Conservation (phyloP, 2,797 vertebrate species). For the Myripristis jacobus region DNA sequence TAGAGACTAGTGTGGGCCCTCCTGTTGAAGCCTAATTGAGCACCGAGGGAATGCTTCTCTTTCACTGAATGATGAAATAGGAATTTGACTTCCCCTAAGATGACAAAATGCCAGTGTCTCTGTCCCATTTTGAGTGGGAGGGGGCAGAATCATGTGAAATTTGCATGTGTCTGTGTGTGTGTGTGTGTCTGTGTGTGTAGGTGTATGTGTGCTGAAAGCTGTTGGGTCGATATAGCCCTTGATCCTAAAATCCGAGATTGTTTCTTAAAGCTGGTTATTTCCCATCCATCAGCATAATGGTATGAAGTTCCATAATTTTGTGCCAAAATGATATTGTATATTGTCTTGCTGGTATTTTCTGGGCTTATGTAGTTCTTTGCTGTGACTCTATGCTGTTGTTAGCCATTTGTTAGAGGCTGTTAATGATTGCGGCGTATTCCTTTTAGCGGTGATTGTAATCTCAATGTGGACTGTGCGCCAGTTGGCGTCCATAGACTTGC, state of each 20-base stretch:
- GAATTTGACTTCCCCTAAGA: slow-evolving; percentile 58
- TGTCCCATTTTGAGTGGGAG: slow-evolving; percentile 30
- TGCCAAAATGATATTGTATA: no score
- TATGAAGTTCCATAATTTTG: neutral
- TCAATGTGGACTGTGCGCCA: no score
- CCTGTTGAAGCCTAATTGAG: slow-evolving; percentile 68
- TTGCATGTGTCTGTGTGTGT: slow-evolving; percentile 17
- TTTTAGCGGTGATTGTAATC: no score
- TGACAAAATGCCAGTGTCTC: slow-evolving; percentile 34
- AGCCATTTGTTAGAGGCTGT: no score
- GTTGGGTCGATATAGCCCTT: slow-evolving; percentile 66
- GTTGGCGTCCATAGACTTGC: no score
- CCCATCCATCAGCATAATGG: slow-evolving; percentile 59
- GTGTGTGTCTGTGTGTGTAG: slow-evolving; percentile 6
- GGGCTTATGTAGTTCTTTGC: no score
- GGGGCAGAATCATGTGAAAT: slow-evolving; percentile 36
- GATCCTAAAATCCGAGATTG: slow-evolving; percentile 63
- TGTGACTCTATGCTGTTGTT: no score
- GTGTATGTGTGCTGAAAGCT: slow-evolving; percentile 17
- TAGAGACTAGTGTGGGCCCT: slow-evolving; percentile 44
- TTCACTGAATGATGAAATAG: slow-evolving; percentile 64
- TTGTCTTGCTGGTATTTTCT: no score
- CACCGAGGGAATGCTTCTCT: slow-evolving; percentile 54
- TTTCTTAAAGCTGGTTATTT: slow-evolving; percentile 78
- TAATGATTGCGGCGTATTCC: no score